phyloP scores from a whole-genome alignment of 2,113 vertebrate species.

The Megaleporinus macrocephalus region DNA sequence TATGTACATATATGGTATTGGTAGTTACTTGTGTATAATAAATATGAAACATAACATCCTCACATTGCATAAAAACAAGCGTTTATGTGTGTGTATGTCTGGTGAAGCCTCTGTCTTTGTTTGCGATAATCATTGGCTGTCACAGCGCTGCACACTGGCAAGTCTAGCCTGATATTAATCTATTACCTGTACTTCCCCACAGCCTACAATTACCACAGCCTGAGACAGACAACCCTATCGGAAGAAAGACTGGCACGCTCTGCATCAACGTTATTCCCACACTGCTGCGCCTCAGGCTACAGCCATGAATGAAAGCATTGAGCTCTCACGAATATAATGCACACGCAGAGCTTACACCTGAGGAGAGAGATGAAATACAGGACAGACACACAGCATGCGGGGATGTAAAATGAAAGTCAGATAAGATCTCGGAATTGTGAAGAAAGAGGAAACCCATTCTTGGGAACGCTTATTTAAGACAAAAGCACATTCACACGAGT shows the following conservation, averaged over 20 bases:
- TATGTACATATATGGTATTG: too few species aligned
- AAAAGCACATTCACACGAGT: constrained; percentile 9
- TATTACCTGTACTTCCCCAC: constrained; percentile 76
- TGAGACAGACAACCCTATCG: constrained; percentile 44
- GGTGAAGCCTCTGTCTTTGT: constrained; percentile 52
- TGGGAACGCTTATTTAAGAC: neutral
- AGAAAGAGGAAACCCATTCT: neutral
- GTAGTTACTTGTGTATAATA: too few species aligned
- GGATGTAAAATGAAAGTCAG: constrained; percentile 18
- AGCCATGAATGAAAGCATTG: constrained; percentile 55
- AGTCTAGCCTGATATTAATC: constrained; percentile 78
- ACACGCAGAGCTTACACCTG: constrained; percentile 14
- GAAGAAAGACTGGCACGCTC: constrained; percentile 38
- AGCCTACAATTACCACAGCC: constrained; percentile 60
- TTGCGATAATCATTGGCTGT: constrained; percentile 79
- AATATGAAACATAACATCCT: neutral
- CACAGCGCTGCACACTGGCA: constrained; percentile 63
- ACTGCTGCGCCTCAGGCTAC: constrained; percentile 36
- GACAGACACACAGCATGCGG: neutral
- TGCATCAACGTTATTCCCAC: constrained; percentile 47
- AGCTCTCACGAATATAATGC: constrained; percentile 45
- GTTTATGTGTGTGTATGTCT: constrained; percentile 29
- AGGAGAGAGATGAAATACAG: constrained; percentile 20
- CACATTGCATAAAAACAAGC: neutral
- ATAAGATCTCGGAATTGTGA: constrained; percentile 6